Percentiles rank a stretch among this genome's conserved stretches.
phyloP scores from a whole-genome alignment of 2,888 invertebrate genomes.

The Trichopoda pennipes region DNA sequence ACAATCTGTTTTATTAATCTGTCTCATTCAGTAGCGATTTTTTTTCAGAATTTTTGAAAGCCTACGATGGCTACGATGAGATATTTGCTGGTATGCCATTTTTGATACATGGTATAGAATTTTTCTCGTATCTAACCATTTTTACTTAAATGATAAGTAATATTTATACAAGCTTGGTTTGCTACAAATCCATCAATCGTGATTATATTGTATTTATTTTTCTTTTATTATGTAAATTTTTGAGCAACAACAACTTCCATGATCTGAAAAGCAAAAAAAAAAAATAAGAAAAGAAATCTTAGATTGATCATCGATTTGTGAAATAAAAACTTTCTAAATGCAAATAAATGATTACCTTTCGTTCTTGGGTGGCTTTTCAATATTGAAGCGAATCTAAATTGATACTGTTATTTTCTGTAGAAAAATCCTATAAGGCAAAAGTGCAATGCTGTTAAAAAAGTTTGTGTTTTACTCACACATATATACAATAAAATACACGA shows the following conservation, averaged over 20 bases:
- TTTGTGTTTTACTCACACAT: background rate
- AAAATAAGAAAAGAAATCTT: conserved; percentile 16
- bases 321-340: conserved; percentile 59
- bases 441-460: background rate
- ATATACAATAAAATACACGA: conserved; percentile 42
- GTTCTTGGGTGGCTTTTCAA: conserved; percentile 54
- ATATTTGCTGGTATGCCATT: too few relatives aligned
- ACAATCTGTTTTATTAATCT: too few relatives aligned
- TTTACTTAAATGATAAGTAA: too few relatives aligned
- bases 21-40: too few relatives aligned
- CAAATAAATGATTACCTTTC: conserved; percentile 54
- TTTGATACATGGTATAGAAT: too few relatives aligned
- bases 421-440: conserved; percentile 12
- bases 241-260: conserved; percentile 48
- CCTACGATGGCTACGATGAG: too few relatives aligned
- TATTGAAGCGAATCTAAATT: background rate
- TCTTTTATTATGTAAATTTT: conserved; percentile 40
- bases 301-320: conserved; percentile 55
- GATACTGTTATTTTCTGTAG: conserved; percentile 18
- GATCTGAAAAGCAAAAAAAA: conserved; percentile 14
- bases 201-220: conserved; percentile 4
- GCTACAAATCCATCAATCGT: conserved; percentile 42
- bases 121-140: too few relatives aligned
- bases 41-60: too few relatives aligned
- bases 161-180: background rate